Evolutionary conservation across 2,797 vertebrate species (phyloP).

Genomic region (Diceros bicornis): DNA sequence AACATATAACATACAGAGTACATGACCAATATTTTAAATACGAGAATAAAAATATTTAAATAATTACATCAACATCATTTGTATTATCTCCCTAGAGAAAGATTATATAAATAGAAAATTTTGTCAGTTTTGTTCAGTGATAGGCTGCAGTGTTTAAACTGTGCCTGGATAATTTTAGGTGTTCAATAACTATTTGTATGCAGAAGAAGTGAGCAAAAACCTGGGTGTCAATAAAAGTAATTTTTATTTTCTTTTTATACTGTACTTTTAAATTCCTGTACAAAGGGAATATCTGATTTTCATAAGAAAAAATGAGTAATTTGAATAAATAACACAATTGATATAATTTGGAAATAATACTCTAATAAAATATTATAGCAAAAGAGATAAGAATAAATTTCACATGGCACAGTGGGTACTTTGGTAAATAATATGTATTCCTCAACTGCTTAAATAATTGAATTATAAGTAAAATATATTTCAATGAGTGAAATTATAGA

Average conservation of each 20-base stretch:
- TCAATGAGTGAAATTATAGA: background rate
- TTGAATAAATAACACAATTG: background rate
- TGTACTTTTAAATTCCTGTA: background rate
- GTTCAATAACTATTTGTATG: background rate
- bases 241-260: background rate
- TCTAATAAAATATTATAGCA: background rate
- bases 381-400: background rate
- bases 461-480: background rate
- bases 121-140: background rate
- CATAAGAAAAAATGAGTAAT: background rate
- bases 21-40: constrained; percentile 5
- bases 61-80: background rate
- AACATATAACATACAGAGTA: background rate
- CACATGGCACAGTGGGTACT: background rate
- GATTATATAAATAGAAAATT: background rate
- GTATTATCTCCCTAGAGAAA: background rate
- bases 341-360: background rate
- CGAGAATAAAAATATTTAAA: background rate
- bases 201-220: background rate
- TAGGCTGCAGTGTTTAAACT: background rate
- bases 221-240: background rate
- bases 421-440: background rate
- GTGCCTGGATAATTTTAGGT: background rate
- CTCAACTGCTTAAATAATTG: background rate
- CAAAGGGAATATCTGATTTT: background rate